Conservation (phyloP, 92 coral and sea anemone species). For the Phenganax marumi region DNA sequence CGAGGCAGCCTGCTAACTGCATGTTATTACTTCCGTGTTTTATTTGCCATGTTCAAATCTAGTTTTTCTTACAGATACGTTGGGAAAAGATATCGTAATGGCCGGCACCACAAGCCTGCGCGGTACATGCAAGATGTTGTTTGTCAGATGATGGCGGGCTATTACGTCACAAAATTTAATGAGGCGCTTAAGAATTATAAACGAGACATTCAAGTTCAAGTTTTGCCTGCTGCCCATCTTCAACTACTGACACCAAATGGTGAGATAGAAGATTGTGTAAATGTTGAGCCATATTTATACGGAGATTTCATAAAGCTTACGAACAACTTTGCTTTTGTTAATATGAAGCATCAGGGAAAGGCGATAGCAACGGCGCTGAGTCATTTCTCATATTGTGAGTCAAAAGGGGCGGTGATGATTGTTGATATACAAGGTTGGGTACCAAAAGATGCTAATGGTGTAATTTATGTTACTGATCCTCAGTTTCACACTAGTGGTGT, state of each 20-base stretch:
- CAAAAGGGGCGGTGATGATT: constrained; percentile 32
- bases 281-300: constrained; percentile 30
- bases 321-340: constrained; percentile 13
- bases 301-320: constrained; percentile 37
- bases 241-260: constrained; percentile 34
- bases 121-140: constrained; percentile 39
- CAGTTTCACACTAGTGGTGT: constrained; percentile 32
- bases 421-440: constrained; percentile 39
- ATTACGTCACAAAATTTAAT: constrained; percentile 37
- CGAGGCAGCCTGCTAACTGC: too few species aligned
- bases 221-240: constrained; percentile 34
- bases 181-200: constrained; percentile 32
- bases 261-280: constrained; percentile 35
- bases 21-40: too few species aligned
- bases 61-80: constrained; percentile 2
- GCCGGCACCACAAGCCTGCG: constrained; percentile 31
- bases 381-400: constrained; percentile 33
- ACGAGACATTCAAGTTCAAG: constrained; percentile 33
- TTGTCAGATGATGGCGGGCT: constrained; percentile 42
- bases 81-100: constrained; percentile 29
- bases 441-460: constrained; percentile 19
- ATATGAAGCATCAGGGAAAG: background rate
- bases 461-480: constrained; percentile 32
- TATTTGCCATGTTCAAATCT: background rate
- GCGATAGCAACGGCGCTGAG: constrained; percentile 29